Evolutionary conservation across 92 coral and sea anemone genomes (phyloP).

Genomic region (Parazoanthus swiftii): DNA sequence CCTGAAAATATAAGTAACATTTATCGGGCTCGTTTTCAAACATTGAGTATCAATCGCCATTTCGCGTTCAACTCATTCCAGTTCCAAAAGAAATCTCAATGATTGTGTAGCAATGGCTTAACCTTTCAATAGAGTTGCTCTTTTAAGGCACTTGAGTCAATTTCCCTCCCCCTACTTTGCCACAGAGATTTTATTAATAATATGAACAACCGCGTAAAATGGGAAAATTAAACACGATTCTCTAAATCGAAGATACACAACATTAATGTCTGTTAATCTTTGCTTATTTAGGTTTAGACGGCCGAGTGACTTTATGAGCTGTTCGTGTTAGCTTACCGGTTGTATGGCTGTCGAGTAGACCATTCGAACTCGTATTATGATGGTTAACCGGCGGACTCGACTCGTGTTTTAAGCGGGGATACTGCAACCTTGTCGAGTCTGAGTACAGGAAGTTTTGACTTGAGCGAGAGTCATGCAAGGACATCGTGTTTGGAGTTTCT

Average conservation of each 20-base stretch:
- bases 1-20: slow-evolving; percentile 24
- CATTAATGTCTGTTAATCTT: slow-evolving; percentile 49
- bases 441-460: slow-evolving; percentile 71
- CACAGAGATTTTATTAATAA: slow-evolving; percentile 92
- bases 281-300: slow-evolving; percentile 39
- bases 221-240: slow-evolving; percentile 82
- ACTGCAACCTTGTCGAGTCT: slow-evolving; percentile 87
- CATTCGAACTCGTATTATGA: slow-evolving; percentile 68
- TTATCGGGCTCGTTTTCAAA: slow-evolving; percentile 10
- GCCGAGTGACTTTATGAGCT: slow-evolving; percentile 37
- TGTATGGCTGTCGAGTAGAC: slow-evolving; percentile 82
- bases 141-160: slow-evolving; percentile 96
- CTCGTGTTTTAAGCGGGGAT: slow-evolving; percentile 73
- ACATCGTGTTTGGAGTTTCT: slow-evolving; percentile 83
- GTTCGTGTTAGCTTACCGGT: slow-evolving; percentile 63
- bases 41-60: slow-evolving; percentile 33
- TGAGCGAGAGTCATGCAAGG: slow-evolving; percentile 68
- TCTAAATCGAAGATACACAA: slow-evolving; percentile 78
- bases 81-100: slow-evolving; percentile 72
- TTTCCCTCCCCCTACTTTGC: slow-evolving; percentile 99
- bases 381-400: slow-evolving; percentile 67
- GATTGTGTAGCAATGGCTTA: slow-evolving; percentile 91
- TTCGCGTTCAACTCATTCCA: slow-evolving; percentile 36
- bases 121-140: slow-evolving; percentile 98
- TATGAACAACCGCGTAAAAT: slow-evolving; percentile 79